phyloP scores from a whole-genome alignment of 2,797 vertebrate species.

The Crenuchus spilurus region DNA sequence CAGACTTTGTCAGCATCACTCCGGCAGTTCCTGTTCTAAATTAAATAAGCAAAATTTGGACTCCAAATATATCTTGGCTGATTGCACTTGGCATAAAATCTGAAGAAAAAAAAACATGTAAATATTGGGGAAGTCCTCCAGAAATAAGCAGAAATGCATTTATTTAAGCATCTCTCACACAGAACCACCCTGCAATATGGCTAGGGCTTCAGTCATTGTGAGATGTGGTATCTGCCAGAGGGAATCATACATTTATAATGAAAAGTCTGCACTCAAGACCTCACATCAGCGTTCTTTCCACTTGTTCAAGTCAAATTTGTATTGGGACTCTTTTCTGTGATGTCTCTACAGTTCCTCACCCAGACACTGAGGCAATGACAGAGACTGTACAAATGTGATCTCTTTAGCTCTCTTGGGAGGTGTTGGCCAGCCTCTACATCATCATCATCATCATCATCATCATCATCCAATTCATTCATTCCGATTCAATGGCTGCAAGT shows the following conservation, averaged over 20 bases:
- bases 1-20: no score
- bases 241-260: conserved; percentile 15
- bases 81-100: no score
- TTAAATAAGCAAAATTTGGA: no score
- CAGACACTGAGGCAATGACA: neutral
- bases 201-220: neutral
- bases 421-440: neutral
- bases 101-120: no score
- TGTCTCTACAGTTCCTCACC: neutral
- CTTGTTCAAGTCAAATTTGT: neutral
- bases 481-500: no score
- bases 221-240: neutral
- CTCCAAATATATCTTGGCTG: no score
- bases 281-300: neutral
- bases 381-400: neutral
- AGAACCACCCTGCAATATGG: no score
- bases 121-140: neutral
- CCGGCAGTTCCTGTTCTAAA: no score
- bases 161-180: neutral
- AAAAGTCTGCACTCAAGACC: conserved; percentile 18
- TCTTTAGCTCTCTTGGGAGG: neutral
- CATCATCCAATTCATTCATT: no score
- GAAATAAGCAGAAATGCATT: conserved; percentile 1
- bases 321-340: neutral
- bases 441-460: no score